Conservation (phyloP, 1,140 invertebrate species). For the Artemia franciscana region DNA sequence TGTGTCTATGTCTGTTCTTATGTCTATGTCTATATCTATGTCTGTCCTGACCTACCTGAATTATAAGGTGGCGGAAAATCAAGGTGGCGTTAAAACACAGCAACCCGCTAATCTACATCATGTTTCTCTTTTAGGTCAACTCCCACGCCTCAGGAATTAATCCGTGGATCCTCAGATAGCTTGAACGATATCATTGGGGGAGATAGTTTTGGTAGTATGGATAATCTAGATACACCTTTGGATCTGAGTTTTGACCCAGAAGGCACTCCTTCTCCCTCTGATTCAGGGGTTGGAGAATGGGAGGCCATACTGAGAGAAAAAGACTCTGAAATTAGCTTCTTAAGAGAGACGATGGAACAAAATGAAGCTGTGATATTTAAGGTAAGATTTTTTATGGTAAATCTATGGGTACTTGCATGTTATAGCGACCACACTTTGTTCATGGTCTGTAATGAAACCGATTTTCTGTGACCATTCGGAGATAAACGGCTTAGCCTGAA, state of each 20-base stretch:
- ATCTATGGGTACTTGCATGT: too few relatives aligned
- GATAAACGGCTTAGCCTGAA: neutral
- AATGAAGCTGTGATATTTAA: constrained; percentile 49
- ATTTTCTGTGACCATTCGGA: too few relatives aligned
- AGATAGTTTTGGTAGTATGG: constrained; percentile 4
- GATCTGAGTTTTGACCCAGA: constrained; percentile 3
- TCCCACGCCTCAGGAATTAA: neutral
- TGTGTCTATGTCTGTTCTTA: too few relatives aligned
- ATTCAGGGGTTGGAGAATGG: constrained; percentile 53
- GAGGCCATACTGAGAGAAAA: constrained; percentile 44
- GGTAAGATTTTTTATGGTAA: constrained; percentile 4
- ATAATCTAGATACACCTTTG: constrained; percentile 4
- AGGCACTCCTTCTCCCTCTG: constrained; percentile 45
- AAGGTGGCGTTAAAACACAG: too few relatives aligned
- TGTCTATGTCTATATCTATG: too few relatives aligned
- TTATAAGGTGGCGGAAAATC: too few relatives aligned
- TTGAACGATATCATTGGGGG: neutral
- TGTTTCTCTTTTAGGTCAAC: neutral
- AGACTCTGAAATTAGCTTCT: constrained; percentile 41
- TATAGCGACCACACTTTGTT: too few relatives aligned
- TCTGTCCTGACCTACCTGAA: too few relatives aligned
- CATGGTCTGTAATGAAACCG: too few relatives aligned
- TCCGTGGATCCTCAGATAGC: neutral
- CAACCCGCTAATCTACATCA: too few relatives aligned
- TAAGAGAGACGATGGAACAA: constrained; percentile 49